Evolutionary conservation across 1,140 invertebrate genomes (phyloP).

Genomic region (Neodiprion lecontei): DNA sequence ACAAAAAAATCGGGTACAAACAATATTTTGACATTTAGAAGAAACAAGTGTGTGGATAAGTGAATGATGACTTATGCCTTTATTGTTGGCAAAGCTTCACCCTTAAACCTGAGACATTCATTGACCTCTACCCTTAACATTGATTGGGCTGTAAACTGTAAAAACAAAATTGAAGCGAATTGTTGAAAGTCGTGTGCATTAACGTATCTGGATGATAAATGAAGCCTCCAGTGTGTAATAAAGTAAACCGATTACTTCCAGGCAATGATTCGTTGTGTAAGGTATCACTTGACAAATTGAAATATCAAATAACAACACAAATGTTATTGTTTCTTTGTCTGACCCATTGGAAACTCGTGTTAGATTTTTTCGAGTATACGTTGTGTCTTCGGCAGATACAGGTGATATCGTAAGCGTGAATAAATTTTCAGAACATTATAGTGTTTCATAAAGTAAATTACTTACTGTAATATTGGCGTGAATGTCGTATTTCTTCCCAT

Average conservation of each 20-base stretch:
- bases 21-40: no score
- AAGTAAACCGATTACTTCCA: no score
- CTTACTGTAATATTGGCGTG: constrained; percentile 98
- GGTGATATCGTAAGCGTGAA: no score
- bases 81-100: constrained; percentile 18
- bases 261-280: neutral
- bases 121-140: constrained; percentile 39
- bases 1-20: no score
- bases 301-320: constrained; percentile 37
- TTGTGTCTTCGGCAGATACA: no score
- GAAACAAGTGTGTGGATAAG: no score
- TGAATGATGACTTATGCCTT: no score
- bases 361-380: neutral
- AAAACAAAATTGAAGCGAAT: neutral
- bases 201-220: no score
- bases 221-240: no score
- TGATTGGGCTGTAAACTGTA: constrained; percentile 25
- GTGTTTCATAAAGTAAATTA: constrained; percentile 36
- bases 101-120: constrained; percentile 41
- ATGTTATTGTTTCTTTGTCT: constrained; percentile 56
- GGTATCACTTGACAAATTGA: constrained; percentile 14
- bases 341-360: neutral
- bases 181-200: no score
- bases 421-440: neutral
- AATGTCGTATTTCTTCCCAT: constrained; percentile 94